phyloP scores from a whole-genome alignment of 1,140 invertebrate genomes.

The Temnothorax curvispinosus region DNA sequence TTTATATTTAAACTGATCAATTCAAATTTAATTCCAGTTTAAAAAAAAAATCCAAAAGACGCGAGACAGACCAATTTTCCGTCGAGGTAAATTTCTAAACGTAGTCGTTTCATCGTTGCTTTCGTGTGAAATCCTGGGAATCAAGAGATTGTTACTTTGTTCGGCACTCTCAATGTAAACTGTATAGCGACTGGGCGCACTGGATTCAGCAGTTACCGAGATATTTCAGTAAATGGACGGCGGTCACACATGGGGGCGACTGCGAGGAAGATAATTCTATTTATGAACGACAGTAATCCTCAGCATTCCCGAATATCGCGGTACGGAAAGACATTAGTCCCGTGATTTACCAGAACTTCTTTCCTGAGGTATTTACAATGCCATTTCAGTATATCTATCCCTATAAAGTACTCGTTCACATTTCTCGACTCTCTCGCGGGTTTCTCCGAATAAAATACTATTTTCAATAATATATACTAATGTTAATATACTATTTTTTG shows the following conservation, averaged over 20 bases:
- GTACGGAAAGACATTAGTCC: not conserved
- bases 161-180: not conserved
- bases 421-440: not conserved
- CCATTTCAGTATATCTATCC: not conserved
- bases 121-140: not conserved
- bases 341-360: not conserved
- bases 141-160: not conserved
- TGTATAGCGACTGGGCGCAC: not conserved
- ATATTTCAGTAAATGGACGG: conserved; percentile 56
- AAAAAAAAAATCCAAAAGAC: not conserved
- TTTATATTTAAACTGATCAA: not conserved
- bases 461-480: too few relatives aligned
- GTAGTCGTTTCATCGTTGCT: not conserved
- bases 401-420: not conserved
- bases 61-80: not conserved
- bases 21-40: not conserved
- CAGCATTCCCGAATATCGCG: conserved; percentile 22
- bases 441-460: not conserved
- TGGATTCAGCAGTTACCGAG: conserved; percentile 34
- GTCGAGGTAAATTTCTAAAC: not conserved
- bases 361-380: not conserved
- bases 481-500: not conserved
- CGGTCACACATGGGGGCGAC: conserved; percentile 8
- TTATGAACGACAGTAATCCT: conserved; percentile 54
- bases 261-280: conserved; percentile 55